Base-by-base conservation (phyloP, 2,797 vertebrate genomes). In the Mormyrus hasselquistii region DNA sequence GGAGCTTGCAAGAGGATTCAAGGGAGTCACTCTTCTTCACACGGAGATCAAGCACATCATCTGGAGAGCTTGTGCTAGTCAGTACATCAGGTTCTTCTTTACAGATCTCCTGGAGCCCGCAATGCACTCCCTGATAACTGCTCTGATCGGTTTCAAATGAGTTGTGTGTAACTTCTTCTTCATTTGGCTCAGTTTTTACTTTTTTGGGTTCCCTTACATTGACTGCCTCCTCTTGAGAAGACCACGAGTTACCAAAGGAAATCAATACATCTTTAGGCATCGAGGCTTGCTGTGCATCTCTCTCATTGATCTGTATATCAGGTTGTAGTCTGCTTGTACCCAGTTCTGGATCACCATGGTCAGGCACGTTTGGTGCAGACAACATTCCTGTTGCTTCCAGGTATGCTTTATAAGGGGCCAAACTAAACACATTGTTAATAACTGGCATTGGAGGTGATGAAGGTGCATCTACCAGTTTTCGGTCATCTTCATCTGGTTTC, bases 391-490 rank as follows among this genome's bases (percentile, higher is more conserved):
- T 89, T 5, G 92, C 93, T 89, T 97, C 95, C 84, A 98, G 91
- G 91, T 96, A 97, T 1, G 94, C 93, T 76, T 93, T 95, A 92
- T 97, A 98, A 1, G 97, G 97, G 0, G 98, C 98, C 93, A 99
- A 93, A 91, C 98, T 99, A 92, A 99, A 99, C 53, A 99, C 98
- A 0, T 94, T 97, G 92, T 98, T 96, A 86, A 99, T 99, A 44
- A 99, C 93, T 0, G 98, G 98, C 98, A 99, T 98, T 0, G 97
- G 97, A 0, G 97, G 97, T 5, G 96, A 98, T 2, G 91, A 85
- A 0, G 93, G 9, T 38, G 88, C 88, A 52, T 91, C 88, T 73
- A 57, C 19, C 2, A 9, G 16, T 12, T n/a, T 65, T 12, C 50
- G 29, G 1, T 7, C 14, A n/a, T 47, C 22, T 22, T 53, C 52